Base-by-base conservation (phyloP, 2,888 invertebrate species). In the Deilephila elpenor region DNA sequence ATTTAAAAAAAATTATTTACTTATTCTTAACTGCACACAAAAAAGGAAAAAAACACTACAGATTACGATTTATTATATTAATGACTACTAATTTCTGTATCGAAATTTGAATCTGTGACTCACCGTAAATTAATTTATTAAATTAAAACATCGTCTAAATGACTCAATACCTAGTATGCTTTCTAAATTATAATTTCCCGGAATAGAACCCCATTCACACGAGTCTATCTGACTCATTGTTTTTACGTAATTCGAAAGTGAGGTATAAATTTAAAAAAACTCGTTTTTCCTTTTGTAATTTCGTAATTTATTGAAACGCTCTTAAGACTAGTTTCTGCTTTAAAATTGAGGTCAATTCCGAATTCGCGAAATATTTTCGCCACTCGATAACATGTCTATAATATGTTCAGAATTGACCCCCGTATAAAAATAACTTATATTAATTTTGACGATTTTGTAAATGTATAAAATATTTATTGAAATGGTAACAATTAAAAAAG, bases 261-360 rank as follows among this genome's bases (percentile, higher is more conserved):
- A 44, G 62, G n/a, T 51, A 71, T 71, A 71, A 71, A 59, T 71
- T 44, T n/a, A 34, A 64, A 67, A 67, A 51, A 67, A 67, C 67
- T 51, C 11, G 67, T 67, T 67, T 37, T 60, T 44, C 14, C 3
- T 51, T 61, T 72, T 73, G 6, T 25, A 67, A 59, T 64, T 72
- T 86, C 89, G 88, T 79, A 87, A 92, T 67, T 67, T 67, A 67
- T 67, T 89, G 88, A 86, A 91, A 91, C 89, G 85, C 83, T 29
- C 93, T 93, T 93, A 92, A 89, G 90, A 91, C 91, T 92, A 92
- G 89, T 89, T 67, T 67, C 44, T 11, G 64, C 64, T 67, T 51
- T 1, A 11, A 60, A 11, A 60, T 20, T 67, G 5, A 44, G 67
- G 67, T 67, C 67, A 67, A 67, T 25, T 67, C 25, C 25, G 67